These are phyloP conservation scores for Heliocidaris tuberculata DNA, from an alignment of 35 echinoderm and acorn worm species.

Conservation along the genomic window DNA sequence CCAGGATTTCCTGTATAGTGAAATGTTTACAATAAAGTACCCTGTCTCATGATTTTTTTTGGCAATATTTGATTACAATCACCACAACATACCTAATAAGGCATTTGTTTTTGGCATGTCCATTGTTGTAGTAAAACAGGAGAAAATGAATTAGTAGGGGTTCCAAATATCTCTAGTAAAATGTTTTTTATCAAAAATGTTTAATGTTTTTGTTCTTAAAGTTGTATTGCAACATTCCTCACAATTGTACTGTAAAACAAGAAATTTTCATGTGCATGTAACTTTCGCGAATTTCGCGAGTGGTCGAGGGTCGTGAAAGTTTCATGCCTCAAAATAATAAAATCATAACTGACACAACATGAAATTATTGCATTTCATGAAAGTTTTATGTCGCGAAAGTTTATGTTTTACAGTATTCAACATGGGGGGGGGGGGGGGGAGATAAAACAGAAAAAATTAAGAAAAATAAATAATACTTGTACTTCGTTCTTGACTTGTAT, in stretches of 20 bases:
- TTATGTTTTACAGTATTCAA: no score
- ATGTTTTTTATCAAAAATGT: not conserved
- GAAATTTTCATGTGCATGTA: not conserved
- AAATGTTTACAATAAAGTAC: not conserved
- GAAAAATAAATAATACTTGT: no score
- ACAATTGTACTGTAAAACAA: no score
- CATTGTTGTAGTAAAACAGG: not conserved
- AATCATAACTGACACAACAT: no score
- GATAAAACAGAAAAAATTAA: no score
- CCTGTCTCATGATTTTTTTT: not conserved
- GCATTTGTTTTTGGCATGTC: not conserved
- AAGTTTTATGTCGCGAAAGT: no score
- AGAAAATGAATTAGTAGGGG: not conserved
- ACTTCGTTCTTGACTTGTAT: no score
- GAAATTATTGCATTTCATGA: no score
- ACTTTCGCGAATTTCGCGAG: not conserved
- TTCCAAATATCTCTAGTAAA: not conserved
- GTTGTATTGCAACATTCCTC: not conserved
- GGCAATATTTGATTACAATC: not conserved
- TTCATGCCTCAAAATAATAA: no score
- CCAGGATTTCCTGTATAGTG: not conserved
- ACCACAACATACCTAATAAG: not conserved
- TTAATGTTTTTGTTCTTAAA: not conserved
- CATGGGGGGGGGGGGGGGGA: no score
- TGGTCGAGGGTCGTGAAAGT: no score